Percentiles rank a stretch among this genome's conserved stretches.
These are phyloP conservation scores for Phrynosoma blainvillii DNA, from an alignment of 2,113 vertebrate species.

Conservation along the genomic window DNA sequence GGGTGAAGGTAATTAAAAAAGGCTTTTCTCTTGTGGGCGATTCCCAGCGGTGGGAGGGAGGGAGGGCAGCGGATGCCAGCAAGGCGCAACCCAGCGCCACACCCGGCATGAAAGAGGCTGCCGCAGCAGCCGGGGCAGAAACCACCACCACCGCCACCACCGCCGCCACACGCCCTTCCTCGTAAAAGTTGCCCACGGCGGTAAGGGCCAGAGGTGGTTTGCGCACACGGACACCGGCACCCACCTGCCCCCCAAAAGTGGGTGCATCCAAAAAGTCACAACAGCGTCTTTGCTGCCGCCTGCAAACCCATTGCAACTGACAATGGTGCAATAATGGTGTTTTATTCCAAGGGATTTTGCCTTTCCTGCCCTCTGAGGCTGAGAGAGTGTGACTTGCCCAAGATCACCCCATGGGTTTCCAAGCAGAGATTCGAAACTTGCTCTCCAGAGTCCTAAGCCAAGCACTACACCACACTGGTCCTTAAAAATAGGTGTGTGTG, in stretches of 20 bases:
- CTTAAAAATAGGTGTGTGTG: no score
- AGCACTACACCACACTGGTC: no score
- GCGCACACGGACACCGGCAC: slow-evolving; percentile 36
- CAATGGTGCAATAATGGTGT: no score
- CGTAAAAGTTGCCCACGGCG: slow-evolving; percentile 56
- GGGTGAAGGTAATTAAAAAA: slow-evolving; percentile 75
- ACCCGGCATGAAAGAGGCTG: slow-evolving; percentile 83
- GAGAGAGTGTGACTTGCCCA: no score
- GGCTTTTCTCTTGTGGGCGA: slow-evolving; percentile 73
- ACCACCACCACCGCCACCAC: slow-evolving; percentile 79
- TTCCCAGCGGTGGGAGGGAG: slow-evolving; percentile 79
- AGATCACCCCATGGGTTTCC: no score
- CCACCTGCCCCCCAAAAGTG: slow-evolving; percentile 15
- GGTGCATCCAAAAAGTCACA: no score
- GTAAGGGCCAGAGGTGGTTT: not conserved
- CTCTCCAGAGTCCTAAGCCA: no score
- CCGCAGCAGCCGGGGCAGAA: slow-evolving; percentile 82
- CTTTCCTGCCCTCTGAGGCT: no score
- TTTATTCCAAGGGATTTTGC: no score
- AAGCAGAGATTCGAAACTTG: no score
- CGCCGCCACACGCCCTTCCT: slow-evolving; percentile 75
- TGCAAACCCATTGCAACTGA: no score
- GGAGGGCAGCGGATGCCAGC: slow-evolving; percentile 70
- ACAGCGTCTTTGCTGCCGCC: no score
- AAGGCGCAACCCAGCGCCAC: slow-evolving; percentile 74